Base-by-base conservation (phyloP, 2,113 vertebrate genomes). In the Xenopus borealis region DNA sequence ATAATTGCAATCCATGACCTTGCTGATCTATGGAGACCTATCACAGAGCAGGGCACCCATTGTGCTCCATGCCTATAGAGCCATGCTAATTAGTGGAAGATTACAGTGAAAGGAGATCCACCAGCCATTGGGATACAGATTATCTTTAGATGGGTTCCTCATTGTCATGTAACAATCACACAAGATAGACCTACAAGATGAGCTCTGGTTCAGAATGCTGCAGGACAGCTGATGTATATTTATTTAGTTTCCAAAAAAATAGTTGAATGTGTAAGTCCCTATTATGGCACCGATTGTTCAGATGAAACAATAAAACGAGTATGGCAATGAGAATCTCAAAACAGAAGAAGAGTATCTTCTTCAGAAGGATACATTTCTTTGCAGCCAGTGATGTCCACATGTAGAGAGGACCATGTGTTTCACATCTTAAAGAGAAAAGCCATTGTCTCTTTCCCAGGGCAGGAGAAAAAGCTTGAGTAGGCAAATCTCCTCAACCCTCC, bases 1-100 rank as follows among this genome's bases (percentile, higher is more conserved):
- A 67, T 67, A 70, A 77, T 77, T 77, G 47, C 44, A 77, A 77
- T 70, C 74, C 74, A 77, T 23, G 74, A 77, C 74, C 74, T 70
- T 69, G 18, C 61, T 70, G 74, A 69, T 77, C 74, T 52, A 18
- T n/a, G 33, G 59, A 30, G 59, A 23, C 23, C 65, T 46, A 73
- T 66, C 53, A 59, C 62, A 73, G 17, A 73, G 9, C 47, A 67
- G 45, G 61, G 66, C 12, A 12, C 20, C 46, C 45, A 64, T 77
- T 69, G 74, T 77, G 12, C 67, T 52, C 66, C 11, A 44, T 47
- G 40, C 30, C 59, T 27, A 13, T 53, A 69, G 66, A 70, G 58
- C 53, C 59, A 70, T 47, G 27, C 73, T 77, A 77, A 77, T 77
- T 77, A 77, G 74, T 33, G 73, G 47, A 57, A 69, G 66, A 77